Conservation (phyloP, 1,140 invertebrate genomes). For the Brachionus rotundiformis region DNA sequence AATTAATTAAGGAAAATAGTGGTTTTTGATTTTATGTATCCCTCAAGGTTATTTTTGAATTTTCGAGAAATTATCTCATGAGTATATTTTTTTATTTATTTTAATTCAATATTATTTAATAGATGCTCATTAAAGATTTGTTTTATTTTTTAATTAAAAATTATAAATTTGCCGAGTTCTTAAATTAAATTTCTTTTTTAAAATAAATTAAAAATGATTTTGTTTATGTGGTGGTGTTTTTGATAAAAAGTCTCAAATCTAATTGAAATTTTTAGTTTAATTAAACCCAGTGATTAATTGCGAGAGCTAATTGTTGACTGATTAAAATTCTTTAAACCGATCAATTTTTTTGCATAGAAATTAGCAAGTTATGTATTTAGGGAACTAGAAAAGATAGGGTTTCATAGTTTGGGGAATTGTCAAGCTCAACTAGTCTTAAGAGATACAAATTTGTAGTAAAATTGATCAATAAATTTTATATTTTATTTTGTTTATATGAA, state of each 20-base stretch:
- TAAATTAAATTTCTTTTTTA: no score
- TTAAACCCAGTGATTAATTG: background rate
- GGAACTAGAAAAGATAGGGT: background rate
- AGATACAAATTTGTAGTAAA: background rate
- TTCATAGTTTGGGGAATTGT: background rate
- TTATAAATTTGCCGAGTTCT: no score
- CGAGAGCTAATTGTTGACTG: background rate
- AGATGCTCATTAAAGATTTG: no score
- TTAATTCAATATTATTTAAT: background rate
- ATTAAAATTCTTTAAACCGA: background rate
- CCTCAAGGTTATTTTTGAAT: background rate
- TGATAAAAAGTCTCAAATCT: no score
- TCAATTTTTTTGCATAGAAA: background rate
- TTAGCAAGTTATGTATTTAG: background rate
- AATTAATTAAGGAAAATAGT: constrained; percentile 1
- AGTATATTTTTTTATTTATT: background rate
- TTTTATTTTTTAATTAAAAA: no score
- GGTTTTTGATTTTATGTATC: background rate
- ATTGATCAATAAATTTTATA: background rate
- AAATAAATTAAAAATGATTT: no score
- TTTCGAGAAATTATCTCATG: background rate
- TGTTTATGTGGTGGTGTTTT: no score
- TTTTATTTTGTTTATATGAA: background rate
- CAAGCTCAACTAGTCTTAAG: background rate
- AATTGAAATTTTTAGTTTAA: no score